Percentiles rank a stretch among this genome's conserved stretches.
These are phyloP conservation scores for Lanistes nyassanus DNA, from an alignment of 1,140 invertebrate species.

Conservation along the genomic window DNA sequence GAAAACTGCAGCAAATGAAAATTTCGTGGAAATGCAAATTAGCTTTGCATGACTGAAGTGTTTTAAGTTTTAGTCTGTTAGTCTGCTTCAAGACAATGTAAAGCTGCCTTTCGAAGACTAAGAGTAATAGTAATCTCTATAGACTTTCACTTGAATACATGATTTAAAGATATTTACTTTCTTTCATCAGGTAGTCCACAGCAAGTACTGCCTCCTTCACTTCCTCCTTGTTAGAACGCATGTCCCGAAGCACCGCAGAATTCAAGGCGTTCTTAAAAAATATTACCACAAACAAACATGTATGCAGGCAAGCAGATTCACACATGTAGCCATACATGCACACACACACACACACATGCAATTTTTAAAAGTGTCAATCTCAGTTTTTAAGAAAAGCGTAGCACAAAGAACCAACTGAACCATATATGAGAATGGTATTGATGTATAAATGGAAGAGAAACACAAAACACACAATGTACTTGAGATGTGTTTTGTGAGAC, in stretches of 20 bases:
- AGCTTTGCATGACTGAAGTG: too few species aligned
- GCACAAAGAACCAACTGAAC: too few species aligned
- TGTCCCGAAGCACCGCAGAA: conserved; percentile 81
- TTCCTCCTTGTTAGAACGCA: conserved; percentile 82
- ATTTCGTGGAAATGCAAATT: too few species aligned
- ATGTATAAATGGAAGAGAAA: too few species aligned
- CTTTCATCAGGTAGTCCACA: conserved; percentile 83
- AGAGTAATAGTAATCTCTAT: background rate
- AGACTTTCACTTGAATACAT: too few species aligned
- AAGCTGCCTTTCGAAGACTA: background rate
- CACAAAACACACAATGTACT: too few species aligned
- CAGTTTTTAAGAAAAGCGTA: too few species aligned
- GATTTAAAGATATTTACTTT: conserved; percentile 69
- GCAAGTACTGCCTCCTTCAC: conserved; percentile 84
- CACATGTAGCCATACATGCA: background rate
- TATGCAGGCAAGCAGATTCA: conserved; percentile 7
- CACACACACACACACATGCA: background rate
- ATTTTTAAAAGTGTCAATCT: too few species aligned
- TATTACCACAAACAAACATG: conserved; percentile 1
- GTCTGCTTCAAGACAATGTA: background rate
- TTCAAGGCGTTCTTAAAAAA: conserved; percentile 76
- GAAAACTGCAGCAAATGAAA: too few species aligned
- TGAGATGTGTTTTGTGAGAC: too few species aligned
- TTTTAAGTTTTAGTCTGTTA: background rate
- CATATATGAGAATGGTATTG: too few species aligned